Evolutionary conservation across 2,888 invertebrate species (phyloP).

Genomic region (Agonopterix subpropinquella): DNA sequence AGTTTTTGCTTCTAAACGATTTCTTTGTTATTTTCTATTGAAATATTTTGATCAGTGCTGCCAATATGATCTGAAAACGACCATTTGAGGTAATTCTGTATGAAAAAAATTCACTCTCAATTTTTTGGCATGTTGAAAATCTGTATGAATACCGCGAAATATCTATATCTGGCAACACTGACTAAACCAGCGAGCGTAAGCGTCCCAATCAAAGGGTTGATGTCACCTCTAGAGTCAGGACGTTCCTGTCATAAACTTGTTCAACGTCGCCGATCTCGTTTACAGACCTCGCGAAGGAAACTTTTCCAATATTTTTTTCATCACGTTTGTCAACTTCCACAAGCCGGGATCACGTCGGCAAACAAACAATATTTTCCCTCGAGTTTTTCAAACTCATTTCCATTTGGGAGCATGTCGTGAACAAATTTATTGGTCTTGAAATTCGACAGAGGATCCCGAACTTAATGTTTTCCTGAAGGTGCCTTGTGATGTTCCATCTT

Average conservation of each 20-base stretch:
- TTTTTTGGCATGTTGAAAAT: too few species aligned
- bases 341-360: slow-evolving; percentile 46
- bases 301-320: slow-evolving; percentile 69
- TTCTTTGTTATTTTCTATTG: too few species aligned
- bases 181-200: too few species aligned
- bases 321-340: slow-evolving; percentile 54
- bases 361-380: slow-evolving; percentile 59
- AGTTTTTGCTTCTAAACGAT: too few species aligned
- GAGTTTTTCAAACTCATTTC: slow-evolving; percentile 58
- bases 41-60: too few species aligned
- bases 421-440: slow-evolving; percentile 42
- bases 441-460: slow-evolving; percentile 22
- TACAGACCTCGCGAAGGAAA: slow-evolving; percentile 39
- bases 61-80: too few species aligned
- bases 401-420: slow-evolving; percentile 41
- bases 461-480: slow-evolving; percentile 33
- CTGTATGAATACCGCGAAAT: too few species aligned
- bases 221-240: slow-evolving; percentile 5
- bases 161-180: too few species aligned
- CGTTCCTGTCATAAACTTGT: slow-evolving; percentile 21
- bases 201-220: not conserved
- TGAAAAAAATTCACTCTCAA: too few species aligned
- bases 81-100: too few species aligned
- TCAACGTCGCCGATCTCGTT: slow-evolving; percentile 28
- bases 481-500: slow-evolving; percentile 41